These are phyloP conservation scores for Drosophila ananassae DNA, from an alignment of 1,140 invertebrate species.

Conservation along the genomic window DNA sequence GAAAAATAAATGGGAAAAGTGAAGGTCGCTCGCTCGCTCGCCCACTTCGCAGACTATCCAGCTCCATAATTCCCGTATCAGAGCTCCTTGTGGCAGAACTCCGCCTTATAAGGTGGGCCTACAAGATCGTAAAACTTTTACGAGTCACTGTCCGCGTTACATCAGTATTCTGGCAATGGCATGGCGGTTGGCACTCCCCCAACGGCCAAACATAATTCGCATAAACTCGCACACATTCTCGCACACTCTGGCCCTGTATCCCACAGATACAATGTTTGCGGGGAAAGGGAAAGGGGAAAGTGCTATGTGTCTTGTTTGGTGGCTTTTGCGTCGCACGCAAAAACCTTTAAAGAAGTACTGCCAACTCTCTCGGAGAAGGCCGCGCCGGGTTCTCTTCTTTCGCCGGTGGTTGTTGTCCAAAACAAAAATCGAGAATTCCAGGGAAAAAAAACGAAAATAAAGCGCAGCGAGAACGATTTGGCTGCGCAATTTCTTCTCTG, in stretches of 20 bases:
- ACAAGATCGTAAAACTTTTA: constrained; percentile 19
- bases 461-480: constrained; percentile 42
- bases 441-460: constrained; percentile 43
- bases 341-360: constrained; percentile 14
- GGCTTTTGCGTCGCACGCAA: constrained; percentile 47
- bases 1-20: neutral
- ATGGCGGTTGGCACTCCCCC: constrained; percentile 9
- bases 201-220: too few relatives aligned
- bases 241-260: neutral
- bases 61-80: neutral
- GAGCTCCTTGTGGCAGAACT: neutral
- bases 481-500: constrained; percentile 74
- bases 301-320: constrained; percentile 19
- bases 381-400: constrained; percentile 21
- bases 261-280: neutral
- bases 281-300: neutral
- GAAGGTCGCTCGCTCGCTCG: neutral
- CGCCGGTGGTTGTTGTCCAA: constrained; percentile 40
- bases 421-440: constrained; percentile 31
- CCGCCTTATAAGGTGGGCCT: neutral
- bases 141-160: neutral
- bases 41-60: neutral
- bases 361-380: constrained; percentile 21
- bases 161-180: neutral
- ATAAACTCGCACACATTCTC: constrained; percentile 1